Percentiles rank a stretch among this genome's conserved stretches.
Evolutionary conservation across 2,888 invertebrate species (phyloP).

Genomic region (Diarsia brunnea): DNA sequence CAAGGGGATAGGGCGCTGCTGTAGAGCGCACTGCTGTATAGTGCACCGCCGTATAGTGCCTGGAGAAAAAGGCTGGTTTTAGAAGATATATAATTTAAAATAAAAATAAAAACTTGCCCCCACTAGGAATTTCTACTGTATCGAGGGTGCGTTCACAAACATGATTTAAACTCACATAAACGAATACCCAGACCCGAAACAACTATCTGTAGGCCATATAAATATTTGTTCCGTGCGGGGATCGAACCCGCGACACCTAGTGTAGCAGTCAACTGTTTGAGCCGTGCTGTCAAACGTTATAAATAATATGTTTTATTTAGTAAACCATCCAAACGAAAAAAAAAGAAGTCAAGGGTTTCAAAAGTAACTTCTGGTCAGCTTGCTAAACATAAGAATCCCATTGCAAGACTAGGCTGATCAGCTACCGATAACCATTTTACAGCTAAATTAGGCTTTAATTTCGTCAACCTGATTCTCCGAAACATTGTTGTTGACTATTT

Average conservation of each 20-base stretch:
- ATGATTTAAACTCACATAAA: too few relatives aligned
- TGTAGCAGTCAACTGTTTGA: too few relatives aligned
- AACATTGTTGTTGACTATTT: neutral
- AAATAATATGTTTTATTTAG: neutral
- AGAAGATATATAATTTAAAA: too few relatives aligned
- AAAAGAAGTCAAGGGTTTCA: neutral
- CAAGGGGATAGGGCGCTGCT: constrained; percentile 86
- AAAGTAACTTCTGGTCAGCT: neutral
- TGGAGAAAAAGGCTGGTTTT: constrained; percentile 61
- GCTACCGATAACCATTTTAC: neutral
- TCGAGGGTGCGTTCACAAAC: too few relatives aligned
- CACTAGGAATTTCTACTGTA: too few relatives aligned
- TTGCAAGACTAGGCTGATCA: neutral
- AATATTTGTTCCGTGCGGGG: too few relatives aligned
- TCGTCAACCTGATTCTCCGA: neutral
- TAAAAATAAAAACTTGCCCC: too few relatives aligned
- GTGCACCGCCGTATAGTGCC: constrained; percentile 87
- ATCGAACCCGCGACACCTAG: too few relatives aligned
- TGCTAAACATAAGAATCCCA: neutral
- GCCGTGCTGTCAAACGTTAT: too few relatives aligned
- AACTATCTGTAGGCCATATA: too few relatives aligned
- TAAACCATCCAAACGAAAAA: neutral
- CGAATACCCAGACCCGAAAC: too few relatives aligned
- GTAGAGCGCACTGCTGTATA: constrained; percentile 88
- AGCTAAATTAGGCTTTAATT: neutral